Conservation (phyloP, 2,888 invertebrate genomes). For the Phaonia tiefii region DNA sequence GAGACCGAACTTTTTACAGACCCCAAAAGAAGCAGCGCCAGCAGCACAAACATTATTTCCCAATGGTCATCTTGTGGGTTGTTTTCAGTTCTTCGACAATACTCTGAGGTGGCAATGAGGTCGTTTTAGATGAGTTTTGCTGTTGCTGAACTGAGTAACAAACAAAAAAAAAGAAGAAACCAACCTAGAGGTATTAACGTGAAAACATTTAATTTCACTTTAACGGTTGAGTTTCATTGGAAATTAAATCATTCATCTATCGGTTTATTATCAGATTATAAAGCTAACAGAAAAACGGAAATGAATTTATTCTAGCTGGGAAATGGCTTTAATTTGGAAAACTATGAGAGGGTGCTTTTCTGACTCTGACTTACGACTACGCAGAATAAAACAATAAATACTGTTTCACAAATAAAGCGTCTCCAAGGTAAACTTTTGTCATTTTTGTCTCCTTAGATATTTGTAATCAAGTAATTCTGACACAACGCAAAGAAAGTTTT, state of each 20-base stretch:
- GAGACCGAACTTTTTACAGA: slow-evolving; percentile 39
- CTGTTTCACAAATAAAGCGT: too few relatives aligned
- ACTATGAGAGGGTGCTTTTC: too few relatives aligned
- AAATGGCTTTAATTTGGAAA: too few relatives aligned
- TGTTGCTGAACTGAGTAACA: slow-evolving; percentile 3
- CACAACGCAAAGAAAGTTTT: too few relatives aligned
- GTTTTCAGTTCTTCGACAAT: neutral
- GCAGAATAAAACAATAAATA: too few relatives aligned
- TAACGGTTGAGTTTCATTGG: slow-evolving; percentile 47
- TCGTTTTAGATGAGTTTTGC: slow-evolving; percentile 24
- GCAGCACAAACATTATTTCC: slow-evolving; percentile 12
- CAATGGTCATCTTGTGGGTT: slow-evolving; percentile 30
- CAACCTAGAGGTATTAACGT: slow-evolving; percentile 46
- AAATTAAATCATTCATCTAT: slow-evolving; percentile 46
- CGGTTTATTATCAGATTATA: slow-evolving; percentile 16
- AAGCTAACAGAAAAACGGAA: slow-evolving; percentile 4
- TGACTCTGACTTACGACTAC: too few relatives aligned
- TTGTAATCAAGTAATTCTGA: too few relatives aligned
- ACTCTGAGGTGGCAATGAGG: slow-evolving; percentile 24
- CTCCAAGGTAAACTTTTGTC: too few relatives aligned
- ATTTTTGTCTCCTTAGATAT: too few relatives aligned
- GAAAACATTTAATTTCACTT: slow-evolving; percentile 54
- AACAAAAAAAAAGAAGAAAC: neutral
- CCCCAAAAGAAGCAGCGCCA: slow-evolving; percentile 17
- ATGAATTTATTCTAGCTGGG: slow-evolving; percentile 5